A percentile compares a stretch with the other conserved stretches of the same genome.
These are phyloP conservation scores for Empidonax traillii DNA, from an alignment of 2,113 vertebrate species.

Conservation along the genomic window DNA sequence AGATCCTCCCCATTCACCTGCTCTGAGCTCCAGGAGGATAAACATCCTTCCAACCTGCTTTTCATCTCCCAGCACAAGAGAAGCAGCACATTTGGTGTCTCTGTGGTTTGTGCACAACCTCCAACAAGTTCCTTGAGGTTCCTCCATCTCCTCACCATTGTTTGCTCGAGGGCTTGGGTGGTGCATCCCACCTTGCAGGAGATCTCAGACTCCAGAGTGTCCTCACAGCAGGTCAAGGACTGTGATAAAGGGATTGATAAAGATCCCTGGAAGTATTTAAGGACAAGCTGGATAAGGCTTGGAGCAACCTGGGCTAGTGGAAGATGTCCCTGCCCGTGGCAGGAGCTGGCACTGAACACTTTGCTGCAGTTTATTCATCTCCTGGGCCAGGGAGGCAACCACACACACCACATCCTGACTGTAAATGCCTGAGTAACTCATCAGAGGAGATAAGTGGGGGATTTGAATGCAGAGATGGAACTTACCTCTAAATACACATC, in stretches of 20 bases:
- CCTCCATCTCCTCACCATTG: neutral
- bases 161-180: neutral
- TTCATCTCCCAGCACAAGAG: neutral
- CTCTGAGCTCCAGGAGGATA: no score
- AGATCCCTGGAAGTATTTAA: neutral
- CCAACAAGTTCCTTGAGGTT: neutral
- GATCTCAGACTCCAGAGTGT: neutral
- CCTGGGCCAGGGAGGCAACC: neutral
- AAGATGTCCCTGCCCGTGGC: neutral
- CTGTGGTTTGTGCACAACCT: neutral
- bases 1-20: neutral
- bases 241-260: neutral
- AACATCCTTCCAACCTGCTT: neutral
- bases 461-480: conserved; percentile 10
- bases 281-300: neutral
- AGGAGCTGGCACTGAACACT: neutral
- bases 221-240: neutral
- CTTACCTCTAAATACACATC: conserved; percentile 43
- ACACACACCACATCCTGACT: neutral
- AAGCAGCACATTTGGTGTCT: neutral
- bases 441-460: neutral
- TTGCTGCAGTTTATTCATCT: neutral
- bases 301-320: neutral
- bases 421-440: neutral
- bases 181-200: neutral